Evolutionary conservation across 2,888 invertebrate genomes (phyloP), one percentile per base, ranked within the genome.

Genomic region (Morinoia aosen): DNA sequence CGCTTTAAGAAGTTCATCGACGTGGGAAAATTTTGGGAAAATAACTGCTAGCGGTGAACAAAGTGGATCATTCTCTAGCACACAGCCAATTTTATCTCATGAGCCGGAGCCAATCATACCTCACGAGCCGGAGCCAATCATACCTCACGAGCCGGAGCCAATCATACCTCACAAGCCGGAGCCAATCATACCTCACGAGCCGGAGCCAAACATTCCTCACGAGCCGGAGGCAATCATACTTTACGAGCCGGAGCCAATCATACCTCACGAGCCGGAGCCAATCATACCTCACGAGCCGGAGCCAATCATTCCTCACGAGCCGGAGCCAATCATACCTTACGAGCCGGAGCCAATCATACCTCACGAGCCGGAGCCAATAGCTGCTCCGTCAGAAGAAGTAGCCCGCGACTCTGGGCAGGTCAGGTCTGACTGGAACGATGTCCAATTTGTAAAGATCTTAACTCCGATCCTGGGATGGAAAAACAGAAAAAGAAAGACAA

Each of bases 381-480:
- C 39, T 1, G 39, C 11, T 88, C 90, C 39, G 48, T 39, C 90
- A 40, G 40, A 90, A 33, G 7, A 8, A 40, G 19, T 11, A 25
- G 48, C 90, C 48, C 48, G 12, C 12, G 39, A 40, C 40, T 39
- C 90, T 40, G 39, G 40, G 39, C 90, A 90, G 57, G 14, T 0
- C 56, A 57, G 25, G 93, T 57, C 56, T 25, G 58, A 57, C 19
- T 93, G 93, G 93, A 93, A 93, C 48, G 93, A 93, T 93, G 93
- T 93, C 7, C 93, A 56, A 93, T 93, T 93, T 19, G 56, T 93
- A 33, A 56, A 93, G 58, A 14, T 93, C 57, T 48, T 93, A n/a
- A 93, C 57, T 19, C 93, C 93, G 14, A 56, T 93, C 16, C 33
- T 93, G 5, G 33, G 33, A 14, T 57, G 93, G 12, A 56, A 58